phyloP scores from a whole-genome alignment of 2,888 invertebrate species.

The Schrankia costaestrigalis region DNA sequence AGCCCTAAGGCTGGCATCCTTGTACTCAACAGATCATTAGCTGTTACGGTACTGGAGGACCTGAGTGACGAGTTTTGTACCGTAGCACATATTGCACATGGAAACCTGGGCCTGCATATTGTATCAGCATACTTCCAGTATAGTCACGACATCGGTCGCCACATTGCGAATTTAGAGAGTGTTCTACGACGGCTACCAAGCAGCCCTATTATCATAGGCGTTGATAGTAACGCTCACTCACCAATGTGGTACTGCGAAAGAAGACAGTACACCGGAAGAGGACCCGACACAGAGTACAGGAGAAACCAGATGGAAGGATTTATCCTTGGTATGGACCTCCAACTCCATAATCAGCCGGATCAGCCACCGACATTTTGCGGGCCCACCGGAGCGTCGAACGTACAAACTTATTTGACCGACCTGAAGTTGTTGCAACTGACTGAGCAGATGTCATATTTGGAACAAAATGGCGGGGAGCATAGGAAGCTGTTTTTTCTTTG shows the following conservation, averaged over 20 bases:
- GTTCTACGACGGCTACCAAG: constrained; percentile 16
- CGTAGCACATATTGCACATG: constrained; percentile 2
- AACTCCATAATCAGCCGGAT: background rate
- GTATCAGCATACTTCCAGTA: constrained; percentile 3
- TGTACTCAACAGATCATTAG: accelerated
- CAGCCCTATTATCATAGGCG: constrained; percentile 10
- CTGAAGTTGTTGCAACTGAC: no score
- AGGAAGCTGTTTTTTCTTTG: no score
- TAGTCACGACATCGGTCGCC: background rate
- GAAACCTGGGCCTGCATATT: background rate
- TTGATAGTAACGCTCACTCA: constrained; percentile 32
- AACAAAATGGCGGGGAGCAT: no score
- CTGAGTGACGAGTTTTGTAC: background rate
- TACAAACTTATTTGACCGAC: no score
- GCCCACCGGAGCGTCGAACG: constrained; percentile 19
- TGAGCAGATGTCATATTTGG: no score
- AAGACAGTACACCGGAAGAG: constrained; percentile 17
- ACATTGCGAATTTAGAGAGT: constrained; percentile 5
- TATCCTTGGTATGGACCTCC: background rate
- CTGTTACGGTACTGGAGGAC: background rate
- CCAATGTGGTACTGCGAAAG: no score
- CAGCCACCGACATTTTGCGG: constrained; percentile 14
- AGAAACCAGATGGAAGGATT: constrained; percentile 1
- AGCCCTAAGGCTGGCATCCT: background rate
- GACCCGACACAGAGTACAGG: constrained; percentile 1